Evolutionary conservation across 2,888 invertebrate genomes (phyloP).

Genomic region (Coelinius sp.): DNA sequence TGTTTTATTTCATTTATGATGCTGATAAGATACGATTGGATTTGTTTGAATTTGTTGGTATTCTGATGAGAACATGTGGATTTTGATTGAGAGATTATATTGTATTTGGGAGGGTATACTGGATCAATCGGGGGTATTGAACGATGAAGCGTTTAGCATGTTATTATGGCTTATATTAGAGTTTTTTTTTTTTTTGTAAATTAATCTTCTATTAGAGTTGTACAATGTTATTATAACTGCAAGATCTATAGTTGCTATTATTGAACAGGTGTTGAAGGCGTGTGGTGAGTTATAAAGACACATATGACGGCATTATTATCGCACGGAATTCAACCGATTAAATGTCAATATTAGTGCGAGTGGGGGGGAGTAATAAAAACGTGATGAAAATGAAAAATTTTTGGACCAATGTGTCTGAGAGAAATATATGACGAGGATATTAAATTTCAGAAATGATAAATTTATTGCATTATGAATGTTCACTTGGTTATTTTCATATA

Average conservation of each 20-base stretch:
- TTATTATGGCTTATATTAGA: constrained; percentile 9
- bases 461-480: neutral
- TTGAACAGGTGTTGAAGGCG: constrained; percentile 8
- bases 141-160: neutral
- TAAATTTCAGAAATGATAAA: neutral
- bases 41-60: too few species aligned
- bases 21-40: neutral
- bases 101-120: neutral
- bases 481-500: neutral
- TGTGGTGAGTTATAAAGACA: constrained; percentile 1
- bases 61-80: neutral
- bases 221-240: neutral
- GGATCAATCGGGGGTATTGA: neutral
- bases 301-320: constrained; percentile 19
- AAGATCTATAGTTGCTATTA: neutral
- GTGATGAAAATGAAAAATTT: neutral
- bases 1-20: neutral
- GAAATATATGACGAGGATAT: neutral
- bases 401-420: neutral
- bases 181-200: too few species aligned
- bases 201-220: neutral
- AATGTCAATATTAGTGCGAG: constrained; percentile 14
- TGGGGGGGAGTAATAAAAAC: neutral
- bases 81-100: neutral
- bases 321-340: neutral